Conservation (phyloP, 2,888 invertebrate genomes). For the Conomelus anceps region DNA sequence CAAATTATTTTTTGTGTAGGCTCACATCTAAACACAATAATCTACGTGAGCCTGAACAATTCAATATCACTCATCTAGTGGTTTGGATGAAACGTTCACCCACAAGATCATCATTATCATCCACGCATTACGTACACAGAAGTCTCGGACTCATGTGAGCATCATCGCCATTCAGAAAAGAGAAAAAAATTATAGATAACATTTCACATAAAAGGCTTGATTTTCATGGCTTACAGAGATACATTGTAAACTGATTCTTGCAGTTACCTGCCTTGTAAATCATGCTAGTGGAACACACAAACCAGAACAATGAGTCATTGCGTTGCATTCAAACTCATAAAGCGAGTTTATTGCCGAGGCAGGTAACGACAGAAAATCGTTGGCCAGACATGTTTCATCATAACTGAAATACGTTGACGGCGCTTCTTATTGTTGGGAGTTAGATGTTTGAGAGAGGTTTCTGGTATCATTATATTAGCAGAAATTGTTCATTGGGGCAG, state of each 20-base stretch:
- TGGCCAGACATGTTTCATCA: background rate
- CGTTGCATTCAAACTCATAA: background rate
- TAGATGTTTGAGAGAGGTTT: background rate
- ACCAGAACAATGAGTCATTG: background rate
- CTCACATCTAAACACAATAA: no score
- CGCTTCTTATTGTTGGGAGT: background rate
- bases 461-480: background rate
- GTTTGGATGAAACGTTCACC: background rate
- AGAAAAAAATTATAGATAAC: background rate
- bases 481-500: background rate
- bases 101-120: no score
- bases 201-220: background rate
- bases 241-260: background rate
- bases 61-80: background rate
- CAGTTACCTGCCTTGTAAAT: background rate
- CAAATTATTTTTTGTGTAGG: no score
- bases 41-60: background rate
- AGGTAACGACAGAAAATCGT: background rate
- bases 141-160: no score
- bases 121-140: no score
- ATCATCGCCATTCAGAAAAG: no score
- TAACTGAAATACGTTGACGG: background rate
- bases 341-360: background rate
- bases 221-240: background rate
- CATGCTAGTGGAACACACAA: background rate